phyloP scores from a whole-genome alignment of 2,113 vertebrate species.

The Syngnathoides biaculeatus region DNA sequence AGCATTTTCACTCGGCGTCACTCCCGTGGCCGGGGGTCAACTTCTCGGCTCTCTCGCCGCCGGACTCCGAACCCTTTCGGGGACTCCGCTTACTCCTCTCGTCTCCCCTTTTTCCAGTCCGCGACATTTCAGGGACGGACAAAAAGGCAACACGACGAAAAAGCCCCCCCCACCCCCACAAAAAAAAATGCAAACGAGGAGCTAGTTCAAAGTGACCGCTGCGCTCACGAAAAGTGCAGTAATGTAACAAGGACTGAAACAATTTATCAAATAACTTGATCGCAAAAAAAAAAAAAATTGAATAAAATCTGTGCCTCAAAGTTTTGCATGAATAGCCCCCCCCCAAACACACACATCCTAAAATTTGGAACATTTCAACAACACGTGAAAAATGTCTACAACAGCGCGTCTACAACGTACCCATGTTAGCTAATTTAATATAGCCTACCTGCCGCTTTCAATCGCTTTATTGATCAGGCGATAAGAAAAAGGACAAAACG shows the following conservation, averaged over 20 bases:
- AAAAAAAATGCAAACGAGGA: slow-evolving; percentile 26
- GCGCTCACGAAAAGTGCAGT: neutral
- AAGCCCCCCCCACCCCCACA: neutral
- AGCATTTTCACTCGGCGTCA: slow-evolving; percentile 39
- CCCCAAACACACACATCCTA: no score
- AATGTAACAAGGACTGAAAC: no score
- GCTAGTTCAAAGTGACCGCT: slow-evolving; percentile 22
- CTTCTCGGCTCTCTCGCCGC: slow-evolving; percentile 33
- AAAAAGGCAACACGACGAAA: slow-evolving; percentile 70
- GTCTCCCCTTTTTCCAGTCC: slow-evolving; percentile 67
- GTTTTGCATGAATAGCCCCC: no score
- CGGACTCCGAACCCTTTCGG: slow-evolving; percentile 53
- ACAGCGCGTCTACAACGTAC: no score
- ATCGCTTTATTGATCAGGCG: no score
- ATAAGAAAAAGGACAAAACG: no score
- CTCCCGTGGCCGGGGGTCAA: slow-evolving; percentile 42
- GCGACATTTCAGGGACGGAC: slow-evolving; percentile 66
- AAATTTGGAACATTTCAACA: no score
- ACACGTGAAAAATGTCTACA: no score
- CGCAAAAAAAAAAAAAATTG: no score
- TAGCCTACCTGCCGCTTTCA: no score
- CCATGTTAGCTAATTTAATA: no score
- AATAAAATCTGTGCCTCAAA: no score
- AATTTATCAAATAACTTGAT: neutral
- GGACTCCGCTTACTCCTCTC: slow-evolving; percentile 61